Percentiles rank a stretch among this genome's conserved stretches.
Evolutionary conservation across 2,888 invertebrate species (phyloP).

Genomic region (Volucella bombylans): DNA sequence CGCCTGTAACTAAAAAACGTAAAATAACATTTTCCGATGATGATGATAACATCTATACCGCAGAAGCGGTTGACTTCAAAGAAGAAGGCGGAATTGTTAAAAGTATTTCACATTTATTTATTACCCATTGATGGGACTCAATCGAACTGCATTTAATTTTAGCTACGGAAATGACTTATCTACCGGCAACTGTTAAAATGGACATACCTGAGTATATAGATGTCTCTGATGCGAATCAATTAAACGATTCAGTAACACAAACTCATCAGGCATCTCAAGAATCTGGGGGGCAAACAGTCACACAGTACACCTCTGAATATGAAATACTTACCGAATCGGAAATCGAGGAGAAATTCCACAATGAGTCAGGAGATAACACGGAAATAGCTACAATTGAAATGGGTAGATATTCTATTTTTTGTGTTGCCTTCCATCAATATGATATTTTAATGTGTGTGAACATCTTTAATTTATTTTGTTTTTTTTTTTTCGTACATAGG

Average conservation of each 20-base stretch:
- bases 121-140: background rate
- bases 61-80: slow-evolving; percentile 81
- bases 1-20: slow-evolving; percentile 78
- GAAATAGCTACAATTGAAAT: slow-evolving; percentile 81
- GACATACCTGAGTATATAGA: slow-evolving; percentile 85
- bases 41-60: slow-evolving; percentile 81
- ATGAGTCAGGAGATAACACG: slow-evolving; percentile 78
- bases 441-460: background rate
- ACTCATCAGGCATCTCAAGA: slow-evolving; percentile 80
- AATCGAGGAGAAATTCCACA: slow-evolving; percentile 81
- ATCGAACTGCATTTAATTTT: slow-evolving; percentile 17
- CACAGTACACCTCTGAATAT: slow-evolving; percentile 82
- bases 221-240: slow-evolving; percentile 79
- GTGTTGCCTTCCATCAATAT: background rate
- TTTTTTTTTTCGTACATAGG: slow-evolving; percentile 74
- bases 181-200: slow-evolving; percentile 83
- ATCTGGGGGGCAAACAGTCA: slow-evolving; percentile 79
- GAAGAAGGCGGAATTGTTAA: slow-evolving; percentile 81
- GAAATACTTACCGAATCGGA: slow-evolving; percentile 82
- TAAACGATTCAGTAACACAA: slow-evolving; percentile 78
- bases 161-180: slow-evolving; percentile 82
- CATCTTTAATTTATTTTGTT: background rate
- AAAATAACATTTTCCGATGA: slow-evolving; percentile 82
- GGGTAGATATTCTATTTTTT: slow-evolving; percentile 74
- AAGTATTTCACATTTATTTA: slow-evolving; percentile 75